Evolutionary conservation across 2,797 vertebrate genomes (phyloP), one percentile per base, ranked within the genome.

Genomic region (Phalloptychus januarius): DNA sequence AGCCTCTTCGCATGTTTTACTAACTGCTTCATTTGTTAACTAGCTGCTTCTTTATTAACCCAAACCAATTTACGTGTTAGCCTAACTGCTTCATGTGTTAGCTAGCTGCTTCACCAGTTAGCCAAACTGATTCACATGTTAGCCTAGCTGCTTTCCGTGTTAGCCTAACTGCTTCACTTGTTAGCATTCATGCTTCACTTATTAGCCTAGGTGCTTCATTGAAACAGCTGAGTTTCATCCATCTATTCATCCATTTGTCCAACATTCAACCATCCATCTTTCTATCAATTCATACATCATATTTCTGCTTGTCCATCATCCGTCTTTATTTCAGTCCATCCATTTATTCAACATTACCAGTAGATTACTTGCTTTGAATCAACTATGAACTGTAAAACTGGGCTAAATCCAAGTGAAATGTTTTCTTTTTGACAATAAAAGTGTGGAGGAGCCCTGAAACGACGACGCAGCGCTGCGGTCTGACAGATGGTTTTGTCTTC

Each of bases 381-480:
- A 12, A 16, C 5, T 16, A 2, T 16, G 56, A 61, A 61, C 28
- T 36, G 20, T 36, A 65, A 65, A 36, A 38, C 2, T 23, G 18
- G 20, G 18, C 20, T 67, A 40, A 65, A 36, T 10, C 3, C 36
- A 65, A 65, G 18, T 23, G 3, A 25, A 25, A 38, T 20, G 1
- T 23, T 11, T 25, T 40, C 11, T 67, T 20, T 67, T 11, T 67
- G 23, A 40, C 38, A 8, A 25, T 40, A 40, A 65, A 38, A 38
- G 25, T 67, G 20, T 67, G 63, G 18, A 38, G 58, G 16, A 38
- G 38, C 36, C 20, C 46, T 28, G 12, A 74, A 72, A 80, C 46
- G 71, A 71, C 25, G 58, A 72, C 70, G 28, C 72, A 75, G 74
- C 46, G 69, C 4, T 75, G 40, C 71, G n/a, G 48, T 76, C 38